Percentiles rank a stretch among this genome's conserved stretches.
phyloP scores from a whole-genome alignment of 2,113 vertebrate genomes.

The Cariama cristata region DNA sequence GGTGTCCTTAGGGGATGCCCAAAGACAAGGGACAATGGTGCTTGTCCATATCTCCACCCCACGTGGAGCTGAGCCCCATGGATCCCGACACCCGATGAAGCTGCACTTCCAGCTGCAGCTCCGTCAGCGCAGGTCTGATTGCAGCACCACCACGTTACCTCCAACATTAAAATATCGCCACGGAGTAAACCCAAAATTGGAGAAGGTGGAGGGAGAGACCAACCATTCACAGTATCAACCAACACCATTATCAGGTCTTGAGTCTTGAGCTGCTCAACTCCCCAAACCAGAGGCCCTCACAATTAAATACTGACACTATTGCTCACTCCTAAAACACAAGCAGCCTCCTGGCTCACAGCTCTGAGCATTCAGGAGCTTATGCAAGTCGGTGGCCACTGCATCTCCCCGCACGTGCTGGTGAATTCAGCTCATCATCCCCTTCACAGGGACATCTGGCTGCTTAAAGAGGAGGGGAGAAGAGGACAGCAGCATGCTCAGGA shows the following conservation, averaged over 20 bases:
- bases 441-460: not conserved
- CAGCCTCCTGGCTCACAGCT: not conserved
- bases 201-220: not conserved
- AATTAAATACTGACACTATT: fast-evolving
- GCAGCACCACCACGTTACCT: not conserved
- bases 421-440: not conserved
- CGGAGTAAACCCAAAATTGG: fast-evolving
- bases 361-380: fast-evolving
- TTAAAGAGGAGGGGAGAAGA: not conserved
- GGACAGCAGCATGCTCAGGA: not conserved
- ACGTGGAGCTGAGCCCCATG: fast-evolving
- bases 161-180: not conserved
- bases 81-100: not conserved
- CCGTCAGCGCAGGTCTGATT: not conserved
- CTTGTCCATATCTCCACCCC: not conserved
- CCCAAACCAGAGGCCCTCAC: not conserved
- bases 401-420: fast-evolving
- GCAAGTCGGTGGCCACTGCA: not conserved
- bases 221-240: not conserved
- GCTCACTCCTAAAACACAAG: not conserved
- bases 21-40: not conserved
- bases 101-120: not conserved
- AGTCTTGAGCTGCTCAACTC: not conserved
- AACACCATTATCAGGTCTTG: not conserved
- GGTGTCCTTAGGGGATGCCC: not conserved